Evolutionary conservation across 2,888 invertebrate species (phyloP), one percentile per base, ranked within the genome.

Genomic region (Boloria selene): DNA sequence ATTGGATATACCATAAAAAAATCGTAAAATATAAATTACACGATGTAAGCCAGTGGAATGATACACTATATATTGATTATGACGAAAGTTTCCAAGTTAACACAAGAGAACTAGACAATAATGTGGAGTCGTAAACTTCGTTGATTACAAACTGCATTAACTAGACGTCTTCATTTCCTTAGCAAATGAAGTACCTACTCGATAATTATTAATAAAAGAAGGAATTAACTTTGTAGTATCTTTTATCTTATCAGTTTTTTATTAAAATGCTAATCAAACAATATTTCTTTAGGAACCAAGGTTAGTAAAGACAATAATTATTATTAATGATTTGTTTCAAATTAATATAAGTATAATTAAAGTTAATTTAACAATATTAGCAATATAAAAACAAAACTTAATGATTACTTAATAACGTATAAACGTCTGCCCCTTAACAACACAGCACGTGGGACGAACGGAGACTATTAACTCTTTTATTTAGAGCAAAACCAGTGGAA

Each of bases 391-490:
- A 38, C 10, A 38, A 38, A 10, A 38, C 10, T 10, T 38, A 31
- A 31, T 38, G 31, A 10, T 38, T 38, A 38, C 10, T 38, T 16
- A 38, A 38, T 42, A 55, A 14, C 14, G 14, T 18, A 42, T 5
- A 10, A 6, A 31, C 31, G 31, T 38, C 73, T 77, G 72, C 76
- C 75, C 87, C 86, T 87, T 87, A 87, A 86, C 67, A 44, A 64
- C 54, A 54, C 53, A 76, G 74, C 78, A 83, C 83, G 86, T 86
- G 84, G 85, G 86, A 79, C 73, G 86, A 79, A 79, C 76, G 77
- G 77, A 71, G 81, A 79, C 83, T 77, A 83, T 85, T 84, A 86
- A 80, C 81, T 84, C 82, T 86, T 85, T 82, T 76, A 75, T 75
- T 83, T 81, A 82, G 82, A 83, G 80, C 79, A 77, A 81, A 80